Percentiles rank a stretch among this genome's conserved stretches.
Conservation (phyloP, 37 sponge, comb jelly and placozoan genomes). For the Aplysina aerophoba region DNA sequence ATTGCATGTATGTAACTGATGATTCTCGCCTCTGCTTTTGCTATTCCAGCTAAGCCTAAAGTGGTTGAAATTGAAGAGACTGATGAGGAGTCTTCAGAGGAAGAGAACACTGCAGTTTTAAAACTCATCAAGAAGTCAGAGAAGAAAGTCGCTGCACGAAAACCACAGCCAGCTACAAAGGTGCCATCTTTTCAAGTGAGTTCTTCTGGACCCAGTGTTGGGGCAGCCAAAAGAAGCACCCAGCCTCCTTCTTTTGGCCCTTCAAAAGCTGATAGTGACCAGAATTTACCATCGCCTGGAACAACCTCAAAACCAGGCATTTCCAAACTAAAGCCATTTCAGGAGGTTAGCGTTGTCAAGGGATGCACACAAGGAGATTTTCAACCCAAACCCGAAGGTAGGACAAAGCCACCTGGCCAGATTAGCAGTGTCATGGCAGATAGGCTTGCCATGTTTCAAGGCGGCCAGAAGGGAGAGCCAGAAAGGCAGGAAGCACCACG, state of each 20-base stretch:
- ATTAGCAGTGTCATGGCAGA: slow-evolving; percentile 1
- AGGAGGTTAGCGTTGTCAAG: neutral
- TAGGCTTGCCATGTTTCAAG: slow-evolving; percentile 52
- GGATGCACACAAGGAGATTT: neutral
- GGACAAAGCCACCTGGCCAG: neutral
- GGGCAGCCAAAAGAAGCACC: too few species aligned
- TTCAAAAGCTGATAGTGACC: neutral
- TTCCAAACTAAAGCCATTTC: too few species aligned
- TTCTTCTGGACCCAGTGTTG: too few species aligned
- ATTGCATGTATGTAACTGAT: too few species aligned
- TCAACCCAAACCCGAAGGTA: neutral
- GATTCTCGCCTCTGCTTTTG: neutral
- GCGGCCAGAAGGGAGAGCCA: slow-evolving; percentile 3
- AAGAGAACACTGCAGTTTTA: slow-evolving; percentile 8
- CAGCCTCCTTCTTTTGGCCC: neutral
- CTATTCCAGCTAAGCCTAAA: neutral
- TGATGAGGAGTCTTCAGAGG: neutral
- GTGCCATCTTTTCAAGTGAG: neutral
- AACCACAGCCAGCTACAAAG: neutral
- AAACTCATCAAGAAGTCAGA: slow-evolving; percentile 31
- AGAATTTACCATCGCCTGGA: too few species aligned
- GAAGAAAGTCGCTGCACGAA: neutral
- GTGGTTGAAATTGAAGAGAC: slow-evolving; percentile 29
- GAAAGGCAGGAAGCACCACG: slow-evolving; percentile 8
- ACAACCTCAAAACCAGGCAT: too few species aligned